Percentiles rank a stretch among this genome's conserved stretches.
phyloP scores from a whole-genome alignment of 2,888 invertebrate genomes.

The Seira musarum region DNA sequence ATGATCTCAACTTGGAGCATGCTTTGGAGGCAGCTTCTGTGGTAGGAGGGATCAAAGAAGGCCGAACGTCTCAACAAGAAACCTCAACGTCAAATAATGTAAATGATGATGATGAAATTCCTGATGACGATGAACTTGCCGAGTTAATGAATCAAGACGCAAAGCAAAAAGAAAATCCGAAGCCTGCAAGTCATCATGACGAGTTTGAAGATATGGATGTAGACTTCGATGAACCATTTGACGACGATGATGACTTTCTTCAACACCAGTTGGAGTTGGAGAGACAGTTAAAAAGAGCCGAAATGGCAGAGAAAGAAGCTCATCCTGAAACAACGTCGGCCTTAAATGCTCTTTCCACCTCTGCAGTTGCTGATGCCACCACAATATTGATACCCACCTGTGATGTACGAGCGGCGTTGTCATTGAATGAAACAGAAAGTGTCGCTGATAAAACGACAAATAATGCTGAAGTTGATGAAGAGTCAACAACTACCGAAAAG shows the following conservation, averaged over 20 bases:
- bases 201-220: not conserved
- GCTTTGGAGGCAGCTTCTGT: not conserved
- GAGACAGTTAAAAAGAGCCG: constrained; percentile 16
- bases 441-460: not conserved
- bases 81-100: not conserved
- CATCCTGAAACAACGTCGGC: not conserved
- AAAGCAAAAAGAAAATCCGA: not conserved
- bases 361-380: not conserved
- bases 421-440: not conserved
- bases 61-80: not conserved
- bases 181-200: not conserved
- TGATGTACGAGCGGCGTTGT: not conserved
- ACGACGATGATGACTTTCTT: constrained; percentile 14
- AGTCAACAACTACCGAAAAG: no score
- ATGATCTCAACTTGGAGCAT: not conserved
- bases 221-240: constrained; percentile 16
- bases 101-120: constrained; percentile 25
- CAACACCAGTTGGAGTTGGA: no score
- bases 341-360: not conserved
- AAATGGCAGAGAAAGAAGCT: not conserved
- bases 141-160: not conserved
- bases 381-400: not conserved
- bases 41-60: not conserved
- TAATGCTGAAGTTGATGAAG: not conserved
- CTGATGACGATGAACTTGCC: constrained; percentile 32